Evolutionary conservation across 1,140 invertebrate genomes (phyloP), one percentile per base, ranked within the genome.

Genomic region (Hydropsyche tenuis): DNA sequence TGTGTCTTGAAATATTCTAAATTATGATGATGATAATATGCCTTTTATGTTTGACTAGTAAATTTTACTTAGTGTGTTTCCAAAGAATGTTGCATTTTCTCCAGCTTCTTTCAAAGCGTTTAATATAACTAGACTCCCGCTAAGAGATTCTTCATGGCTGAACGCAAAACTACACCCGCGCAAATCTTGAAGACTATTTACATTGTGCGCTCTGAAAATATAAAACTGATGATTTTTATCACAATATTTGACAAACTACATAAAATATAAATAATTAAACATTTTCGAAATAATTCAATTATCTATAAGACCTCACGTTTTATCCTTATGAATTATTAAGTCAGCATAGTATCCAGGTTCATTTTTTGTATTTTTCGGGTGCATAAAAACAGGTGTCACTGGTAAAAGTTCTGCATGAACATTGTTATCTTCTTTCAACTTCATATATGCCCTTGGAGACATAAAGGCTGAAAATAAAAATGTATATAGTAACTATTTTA

Each of bases 41-140:
- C n/a, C n/a, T n/a, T n/a, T n/a, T n/a, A n/a, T n/a, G n/a, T n/a
- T n/a, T n/a, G n/a, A n/a, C n/a, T n/a, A n/a, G n/a, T 9, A 37
- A 37, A 37, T 66, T 63, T 78, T 83, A 89, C 88, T 85, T 78
- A 88, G 78, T 69, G 86, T 78, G 65, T 88, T 87, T 79, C 88
- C 88, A 79, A 90, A 90, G 76, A 89, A 89, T 25, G 85, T 86
- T 0, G 88, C 85, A 83, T 89, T 89, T 83, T 89, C 88, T 69
- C 89, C 89, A 48, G 87, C 80, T 76, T 85, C 83, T 77, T 87
- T 86, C 9, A 90, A 79, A n/a, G 81, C 85, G 74, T 86, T 86
- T 30, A 89, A 78, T 20, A 89, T 83, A 20, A 87, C 82, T 77
- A 84, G 82, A 78, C 87, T 87, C 73, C 84, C 83, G 81, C 87